A percentile compares a stretch with the other conserved stretches of the same genome.
phyloP scores from a whole-genome alignment of 2,888 invertebrate species.

The Zhuqinia jingwanae region DNA sequence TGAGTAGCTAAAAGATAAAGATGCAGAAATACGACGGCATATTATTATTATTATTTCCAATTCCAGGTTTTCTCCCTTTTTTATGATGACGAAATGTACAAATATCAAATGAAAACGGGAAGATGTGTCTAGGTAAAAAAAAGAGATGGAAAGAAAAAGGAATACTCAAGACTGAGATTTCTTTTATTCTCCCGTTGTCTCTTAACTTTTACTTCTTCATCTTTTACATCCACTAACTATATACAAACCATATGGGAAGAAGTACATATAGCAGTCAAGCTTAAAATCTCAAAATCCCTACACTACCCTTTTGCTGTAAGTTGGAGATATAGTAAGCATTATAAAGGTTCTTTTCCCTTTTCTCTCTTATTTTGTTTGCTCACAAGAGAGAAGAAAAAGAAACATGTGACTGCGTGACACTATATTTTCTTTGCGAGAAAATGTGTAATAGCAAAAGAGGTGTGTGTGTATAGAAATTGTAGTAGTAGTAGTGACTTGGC shows the following conservation, averaged over 20 bases:
- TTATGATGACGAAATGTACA: constrained; percentile 44
- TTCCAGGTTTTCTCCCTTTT: constrained; percentile 5
- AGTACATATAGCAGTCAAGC: neutral
- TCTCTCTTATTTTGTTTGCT: constrained; percentile 42
- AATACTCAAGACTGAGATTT: constrained; percentile 44
- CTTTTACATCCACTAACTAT: too few species aligned
- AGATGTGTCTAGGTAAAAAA: neutral
- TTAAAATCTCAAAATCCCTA: constrained; percentile 63
- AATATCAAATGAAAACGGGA: constrained; percentile 29
- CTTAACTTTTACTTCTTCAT: neutral
- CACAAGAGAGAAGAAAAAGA: constrained; percentile 49
- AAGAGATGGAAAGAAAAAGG: neutral
- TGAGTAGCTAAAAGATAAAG: neutral
- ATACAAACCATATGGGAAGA: neutral
- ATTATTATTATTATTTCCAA: constrained; percentile 34
- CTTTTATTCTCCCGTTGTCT: constrained; percentile 38
- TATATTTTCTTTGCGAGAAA: constrained; percentile 37
- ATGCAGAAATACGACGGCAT: too few species aligned
- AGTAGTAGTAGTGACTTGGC: constrained; percentile 16
- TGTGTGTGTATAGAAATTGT: too few species aligned
- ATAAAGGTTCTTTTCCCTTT: constrained; percentile 50
- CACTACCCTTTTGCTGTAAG: constrained; percentile 56
- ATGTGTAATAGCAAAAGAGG: constrained; percentile 6
- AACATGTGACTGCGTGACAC: constrained; percentile 62
- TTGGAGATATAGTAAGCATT: too few species aligned